These are phyloP conservation scores for Tetranychus cinnabarinus DNA, from an alignment of 1,140 invertebrate species.

Conservation along the genomic window DNA sequence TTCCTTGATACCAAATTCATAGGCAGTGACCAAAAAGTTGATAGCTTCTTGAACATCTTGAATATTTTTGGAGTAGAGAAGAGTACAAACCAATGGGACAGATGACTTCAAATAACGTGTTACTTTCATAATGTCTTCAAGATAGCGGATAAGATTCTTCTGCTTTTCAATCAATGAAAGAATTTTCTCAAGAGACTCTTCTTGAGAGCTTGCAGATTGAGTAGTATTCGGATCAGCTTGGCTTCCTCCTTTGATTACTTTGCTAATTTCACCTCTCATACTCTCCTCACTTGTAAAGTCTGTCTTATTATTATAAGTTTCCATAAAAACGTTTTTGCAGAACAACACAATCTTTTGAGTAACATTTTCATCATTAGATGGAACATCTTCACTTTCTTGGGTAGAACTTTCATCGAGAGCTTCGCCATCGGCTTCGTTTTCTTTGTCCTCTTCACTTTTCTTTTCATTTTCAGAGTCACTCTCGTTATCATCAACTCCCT, in stretches of 20 bases:
- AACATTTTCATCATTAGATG: not conserved
- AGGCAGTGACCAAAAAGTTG: constrained; percentile 53
- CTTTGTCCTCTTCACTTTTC: not conserved
- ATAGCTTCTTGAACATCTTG: constrained; percentile 59
- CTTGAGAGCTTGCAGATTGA: not conserved
- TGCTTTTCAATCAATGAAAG: constrained; percentile 20
- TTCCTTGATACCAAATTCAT: constrained; percentile 41
- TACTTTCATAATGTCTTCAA: constrained; percentile 38
- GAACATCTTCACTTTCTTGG: no score
- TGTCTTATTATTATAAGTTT: not conserved
- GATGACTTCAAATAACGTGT: constrained; percentile 36
- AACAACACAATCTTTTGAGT: not conserved
- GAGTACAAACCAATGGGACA: constrained; percentile 39
- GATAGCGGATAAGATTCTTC: constrained; percentile 19
- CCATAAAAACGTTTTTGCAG: not conserved
- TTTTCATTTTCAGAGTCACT: constrained; percentile 19
- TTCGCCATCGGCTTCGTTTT: not conserved
- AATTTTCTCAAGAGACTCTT: not conserved
- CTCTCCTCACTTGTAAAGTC: not conserved
- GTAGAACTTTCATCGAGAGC: no score
- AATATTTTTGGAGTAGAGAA: constrained; percentile 44
- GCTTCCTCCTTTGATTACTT: not conserved
- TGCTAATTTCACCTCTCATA: not conserved
- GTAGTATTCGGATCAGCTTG: not conserved
- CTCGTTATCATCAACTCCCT: not conserved